phyloP scores from a whole-genome alignment of 2,113 vertebrate species.

The Engraulis encrasicolus region DNA sequence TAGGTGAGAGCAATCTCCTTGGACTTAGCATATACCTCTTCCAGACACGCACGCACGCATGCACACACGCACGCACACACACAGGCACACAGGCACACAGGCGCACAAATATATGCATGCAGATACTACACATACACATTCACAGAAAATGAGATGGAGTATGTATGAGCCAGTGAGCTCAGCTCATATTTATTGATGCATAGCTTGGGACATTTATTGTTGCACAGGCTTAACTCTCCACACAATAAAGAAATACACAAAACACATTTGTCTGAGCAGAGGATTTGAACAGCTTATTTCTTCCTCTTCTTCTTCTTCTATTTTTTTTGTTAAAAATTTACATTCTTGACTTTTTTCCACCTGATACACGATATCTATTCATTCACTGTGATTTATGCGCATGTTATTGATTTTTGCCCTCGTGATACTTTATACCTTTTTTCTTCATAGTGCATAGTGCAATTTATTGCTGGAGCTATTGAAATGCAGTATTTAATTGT shows the following conservation, averaged over 20 bases:
- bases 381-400: background rate
- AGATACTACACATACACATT: no score
- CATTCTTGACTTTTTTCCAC: background rate
- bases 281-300: slow-evolving; percentile 59
- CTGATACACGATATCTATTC: background rate
- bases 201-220: slow-evolving; percentile 49
- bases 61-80: slow-evolving; percentile 3
- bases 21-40: slow-evolving; percentile 11
- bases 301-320: slow-evolving; percentile 39
- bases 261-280: slow-evolving; percentile 62
- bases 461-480: background rate
- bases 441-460: background rate
- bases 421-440: no score
- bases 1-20: slow-evolving; percentile 23
- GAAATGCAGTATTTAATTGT: background rate
- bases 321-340: background rate
- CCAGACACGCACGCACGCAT: background rate
- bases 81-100: slow-evolving; percentile 4
- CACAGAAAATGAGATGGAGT: slow-evolving; percentile 20
- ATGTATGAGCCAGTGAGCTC: background rate
- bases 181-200: slow-evolving; percentile 49
- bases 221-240: slow-evolving; percentile 37
- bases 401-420: no score
- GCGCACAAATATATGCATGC: background rate
- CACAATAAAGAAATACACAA: slow-evolving; percentile 62